phyloP scores from a whole-genome alignment of 1,140 invertebrate genomes.

The Pachyrhynchus sulphureomaculatus region DNA sequence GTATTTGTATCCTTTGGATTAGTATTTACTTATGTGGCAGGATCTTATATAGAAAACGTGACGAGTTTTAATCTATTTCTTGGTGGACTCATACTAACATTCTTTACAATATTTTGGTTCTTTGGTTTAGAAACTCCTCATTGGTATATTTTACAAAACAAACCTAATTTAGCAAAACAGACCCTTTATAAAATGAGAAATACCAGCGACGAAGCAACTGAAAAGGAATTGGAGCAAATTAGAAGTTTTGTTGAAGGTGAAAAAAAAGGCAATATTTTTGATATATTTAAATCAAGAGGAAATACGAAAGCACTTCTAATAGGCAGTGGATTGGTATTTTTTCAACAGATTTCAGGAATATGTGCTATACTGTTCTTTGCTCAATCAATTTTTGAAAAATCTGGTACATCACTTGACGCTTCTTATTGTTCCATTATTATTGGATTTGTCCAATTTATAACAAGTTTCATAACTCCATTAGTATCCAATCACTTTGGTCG shows the following conservation, averaged over 20 bases:
- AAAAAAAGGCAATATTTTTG: slow-evolving; percentile 53
- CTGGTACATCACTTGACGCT: slow-evolving; percentile 60
- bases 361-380: slow-evolving; percentile 82
- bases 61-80: slow-evolving; percentile 55
- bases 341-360: slow-evolving; percentile 78
- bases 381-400: slow-evolving; percentile 65
- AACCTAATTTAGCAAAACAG: slow-evolving; percentile 60
- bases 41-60: slow-evolving; percentile 59
- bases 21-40: slow-evolving; percentile 56
- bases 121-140: slow-evolving; percentile 73
- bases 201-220: slow-evolving; percentile 55
- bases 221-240: slow-evolving; percentile 37
- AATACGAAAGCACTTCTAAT: slow-evolving; percentile 69
- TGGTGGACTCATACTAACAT: slow-evolving; percentile 52
- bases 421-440: too few species aligned
- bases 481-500: too few species aligned
- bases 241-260: slow-evolving; percentile 15
- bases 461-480: too few species aligned
- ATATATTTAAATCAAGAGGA: slow-evolving; percentile 57
- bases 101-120: slow-evolving; percentile 55
- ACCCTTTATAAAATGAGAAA: slow-evolving; percentile 62
- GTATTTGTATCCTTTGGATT: slow-evolving; percentile 35
- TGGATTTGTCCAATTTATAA: too few species aligned
- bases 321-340: slow-evolving; percentile 66
- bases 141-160: slow-evolving; percentile 61